A percentile compares a stretch with the other conserved stretches of the same genome.
phyloP scores from a whole-genome alignment of 2,113 vertebrate genomes.

The Carettochelys insculpta region DNA sequence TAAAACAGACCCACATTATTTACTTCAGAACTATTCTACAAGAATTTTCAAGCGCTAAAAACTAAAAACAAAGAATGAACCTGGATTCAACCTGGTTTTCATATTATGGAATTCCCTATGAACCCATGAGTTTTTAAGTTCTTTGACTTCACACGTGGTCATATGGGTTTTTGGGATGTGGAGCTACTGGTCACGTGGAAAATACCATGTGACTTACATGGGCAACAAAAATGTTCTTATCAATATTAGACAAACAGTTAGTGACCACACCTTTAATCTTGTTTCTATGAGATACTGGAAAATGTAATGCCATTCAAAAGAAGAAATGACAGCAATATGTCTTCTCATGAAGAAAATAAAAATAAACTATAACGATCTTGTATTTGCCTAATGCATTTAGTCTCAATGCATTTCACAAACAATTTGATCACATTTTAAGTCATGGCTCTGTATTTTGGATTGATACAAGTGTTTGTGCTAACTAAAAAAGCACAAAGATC shows the following conservation, averaged over 20 bases:
- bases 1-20: background rate
- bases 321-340: background rate
- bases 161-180: background rate
- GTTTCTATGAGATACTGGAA: background rate
- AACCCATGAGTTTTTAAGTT: background rate
- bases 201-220: background rate
- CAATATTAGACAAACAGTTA: background rate
- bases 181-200: background rate
- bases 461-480: background rate
- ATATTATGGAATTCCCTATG: background rate
- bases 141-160: background rate
- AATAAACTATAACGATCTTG: background rate
- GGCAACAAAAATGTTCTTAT: rapidly evolving
- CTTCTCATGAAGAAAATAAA: background rate
- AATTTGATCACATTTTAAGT: background rate
- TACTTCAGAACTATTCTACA: background rate
- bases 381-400: background rate
- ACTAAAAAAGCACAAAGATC: background rate
- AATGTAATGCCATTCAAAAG: rapidly evolving
- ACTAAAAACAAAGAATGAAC: background rate
- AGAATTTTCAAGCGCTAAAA: background rate
- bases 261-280: background rate
- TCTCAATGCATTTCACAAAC: background rate
- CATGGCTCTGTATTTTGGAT: background rate
- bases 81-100: background rate